Evolutionary conservation across 1,140 invertebrate species (phyloP), one percentile per base, ranked within the genome.

Genomic region (Calosoma granatense): DNA sequence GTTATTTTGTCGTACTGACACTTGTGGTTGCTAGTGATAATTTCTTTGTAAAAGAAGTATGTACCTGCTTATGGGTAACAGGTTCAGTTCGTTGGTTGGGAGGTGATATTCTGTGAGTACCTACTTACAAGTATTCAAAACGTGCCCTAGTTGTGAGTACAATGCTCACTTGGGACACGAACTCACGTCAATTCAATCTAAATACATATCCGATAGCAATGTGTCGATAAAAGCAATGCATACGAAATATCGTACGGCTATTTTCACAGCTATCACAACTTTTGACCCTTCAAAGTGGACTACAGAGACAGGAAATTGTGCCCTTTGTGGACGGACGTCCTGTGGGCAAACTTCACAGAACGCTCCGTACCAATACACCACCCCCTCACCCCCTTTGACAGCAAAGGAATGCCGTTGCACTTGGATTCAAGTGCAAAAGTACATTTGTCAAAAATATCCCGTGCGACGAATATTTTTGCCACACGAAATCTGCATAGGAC

Each of bases 221-320:
- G 41, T 47, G 41, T 47, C 41, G 41, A 47, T 47, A 47, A 47
- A 47, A 47, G 41, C 41, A 47, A 47, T 47, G 41, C 41, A 47
- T 47, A 47, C 41, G 41, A 47, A 47, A 47, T 47, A 47, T 47
- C 17, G 9, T 47, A 17, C 17, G 41, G 41, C 41, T 47, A 47
- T 47, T 47, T 47, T 47, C 41, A 47, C 41, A 47, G 41, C 41
- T 47, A 47, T 47, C 41, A 47, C 41, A 47, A 47, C 41, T 47
- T 47, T 47, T 47, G 41, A 47, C 41, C 41, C 15, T 17, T 47
- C 41, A 47, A 47, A 47, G 41, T 47, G 41, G 41, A 47, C 41
- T 47, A 47, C 15, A 17, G 41, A 47, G 41, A 47, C 41, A 17
- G 41, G 41, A 47, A 47, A 47, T 47, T 47, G 41, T 47, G 17